Base-by-base conservation (phyloP, 2,113 vertebrate genomes). In the Heterotis niloticus region DNA sequence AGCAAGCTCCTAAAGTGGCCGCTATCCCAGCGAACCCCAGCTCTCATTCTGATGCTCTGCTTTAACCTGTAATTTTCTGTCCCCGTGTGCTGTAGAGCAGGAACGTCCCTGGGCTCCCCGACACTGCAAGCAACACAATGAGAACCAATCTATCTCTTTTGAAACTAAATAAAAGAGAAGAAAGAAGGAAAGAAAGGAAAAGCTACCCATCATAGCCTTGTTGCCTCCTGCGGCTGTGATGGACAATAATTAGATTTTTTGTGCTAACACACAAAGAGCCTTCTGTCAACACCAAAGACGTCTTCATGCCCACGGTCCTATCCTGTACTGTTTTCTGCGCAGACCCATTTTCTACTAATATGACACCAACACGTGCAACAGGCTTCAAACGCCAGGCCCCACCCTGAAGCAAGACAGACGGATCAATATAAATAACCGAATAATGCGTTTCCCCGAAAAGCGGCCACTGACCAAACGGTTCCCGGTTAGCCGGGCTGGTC, bases 161-260 rank as follows among this genome's bases (percentile, higher is more conserved):
- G 86, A 89, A 44, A 44, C 34, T 86, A 75, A 60, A 68, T 60
- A 76, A 78, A 23, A 68, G 29, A 44, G 3, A 44, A 44, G 34
- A 44, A 44, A 44, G 34, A 44, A 44, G 7, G 34, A 44, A 44
- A 44, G 34, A 44, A 44, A 44, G 17, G 18, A 52, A 77, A 76
- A 76, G n/a, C 7, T 70, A 23, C 59, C 74, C 34, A 65, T 76
- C 59, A 59, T 12, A 67, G 86, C 85, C 86, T 88, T 87, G 90
- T 90, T 87, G 83, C 88, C 87, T 85, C 84, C 81, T 82, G 87
- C 90, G 90, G 92, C 92, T 91, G 91, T 91, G 90, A 91, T 80
- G 86, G 90, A 90, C 91, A 93, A 93, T 92, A 90, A 92, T 88
- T 83, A 75, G 52, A 77, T 82, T 81, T 85, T 10, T 80, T 74